Evolutionary conservation across 2,797 vertebrate species (phyloP).

Genomic region (Anolis apletophallus): DNA sequence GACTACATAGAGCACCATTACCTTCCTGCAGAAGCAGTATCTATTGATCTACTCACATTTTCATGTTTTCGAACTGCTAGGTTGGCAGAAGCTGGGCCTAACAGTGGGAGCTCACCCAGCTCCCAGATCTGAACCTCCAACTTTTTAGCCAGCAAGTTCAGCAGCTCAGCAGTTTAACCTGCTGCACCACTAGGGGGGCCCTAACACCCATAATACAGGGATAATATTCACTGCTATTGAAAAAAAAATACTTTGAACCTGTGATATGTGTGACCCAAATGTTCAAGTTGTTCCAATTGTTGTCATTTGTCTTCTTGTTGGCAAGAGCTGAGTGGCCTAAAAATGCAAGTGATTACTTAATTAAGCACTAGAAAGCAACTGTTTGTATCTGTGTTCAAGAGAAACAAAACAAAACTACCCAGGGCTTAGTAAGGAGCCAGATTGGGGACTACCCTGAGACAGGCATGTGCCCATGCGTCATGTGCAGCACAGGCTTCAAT

Average conservation of each 20-base stretch:
- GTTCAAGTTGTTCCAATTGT: neutral
- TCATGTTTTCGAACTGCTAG: no score
- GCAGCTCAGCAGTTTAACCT: no score
- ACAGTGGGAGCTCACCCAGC: no score
- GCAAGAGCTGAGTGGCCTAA: conserved; percentile 7
- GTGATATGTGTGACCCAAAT: neutral
- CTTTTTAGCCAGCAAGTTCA: no score
- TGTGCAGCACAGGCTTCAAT: conserved; percentile 52
- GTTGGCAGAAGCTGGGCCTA: no score
- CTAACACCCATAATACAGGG: neutral
- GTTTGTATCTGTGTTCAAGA: conserved; percentile 46
- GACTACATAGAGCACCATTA: no score
- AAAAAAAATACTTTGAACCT: neutral
- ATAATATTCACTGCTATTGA: neutral
- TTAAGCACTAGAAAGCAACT: conserved; percentile 64
- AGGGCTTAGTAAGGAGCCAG: conserved; percentile 27
- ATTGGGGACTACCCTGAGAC: conserved; percentile 36
- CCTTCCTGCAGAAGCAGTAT: no score
- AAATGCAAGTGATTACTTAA: conserved; percentile 44
- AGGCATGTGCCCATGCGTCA: conserved; percentile 14
- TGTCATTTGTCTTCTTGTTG: conserved; percentile 33
- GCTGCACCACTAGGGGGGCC: no score
- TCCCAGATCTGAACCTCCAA: no score
- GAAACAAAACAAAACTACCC: conserved; percentile 33
- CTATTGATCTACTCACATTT: no score